Conservation (phyloP, 2,888 invertebrate species). For the Morpho achilles region DNA sequence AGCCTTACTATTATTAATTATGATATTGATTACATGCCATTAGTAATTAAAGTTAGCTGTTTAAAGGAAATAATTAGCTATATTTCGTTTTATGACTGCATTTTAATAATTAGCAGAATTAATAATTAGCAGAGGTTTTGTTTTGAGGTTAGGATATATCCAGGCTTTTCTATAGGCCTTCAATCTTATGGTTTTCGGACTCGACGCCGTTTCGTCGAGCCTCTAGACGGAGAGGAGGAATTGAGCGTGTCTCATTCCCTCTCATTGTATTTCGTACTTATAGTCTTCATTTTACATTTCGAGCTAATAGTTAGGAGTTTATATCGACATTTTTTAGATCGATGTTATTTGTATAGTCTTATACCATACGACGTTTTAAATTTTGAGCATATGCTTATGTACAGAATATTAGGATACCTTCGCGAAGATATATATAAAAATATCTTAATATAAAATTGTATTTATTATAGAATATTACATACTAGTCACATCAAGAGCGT, state of each 20-base stretch:
- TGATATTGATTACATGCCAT: too few relatives aligned
- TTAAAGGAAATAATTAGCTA: too few relatives aligned
- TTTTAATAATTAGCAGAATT: not conserved
- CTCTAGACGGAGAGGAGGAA: slow-evolving; percentile 41
- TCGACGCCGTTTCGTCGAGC: slow-evolving; percentile 56
- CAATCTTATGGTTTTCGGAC: slow-evolving; percentile 27
- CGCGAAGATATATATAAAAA: too few relatives aligned
- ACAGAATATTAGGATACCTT: too few relatives aligned
- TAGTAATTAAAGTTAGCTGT: not conserved
- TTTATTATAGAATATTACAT: too few relatives aligned
- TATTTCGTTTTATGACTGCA: too few relatives aligned
- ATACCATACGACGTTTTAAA: too few relatives aligned
- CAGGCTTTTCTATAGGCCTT: slow-evolving; percentile 8
- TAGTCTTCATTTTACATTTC: slow-evolving; percentile 75
- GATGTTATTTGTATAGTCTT: slow-evolving; percentile 16
- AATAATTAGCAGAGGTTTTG: not conserved
- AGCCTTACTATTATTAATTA: too few relatives aligned
- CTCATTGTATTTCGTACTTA: slow-evolving; percentile 74
- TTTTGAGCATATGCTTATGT: too few relatives aligned
- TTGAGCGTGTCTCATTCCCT: slow-evolving; percentile 42
- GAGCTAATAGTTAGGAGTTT: slow-evolving; percentile 44
- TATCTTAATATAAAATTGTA: too few relatives aligned
- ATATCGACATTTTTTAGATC: slow-evolving; percentile 24
- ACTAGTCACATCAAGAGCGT: too few relatives aligned
- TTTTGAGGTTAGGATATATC: slow-evolving; percentile 13